A percentile compares a stretch with the other conserved stretches of the same genome.
Evolutionary conservation across 2,113 vertebrate species (phyloP).

Genomic region (Cololabis saira): DNA sequence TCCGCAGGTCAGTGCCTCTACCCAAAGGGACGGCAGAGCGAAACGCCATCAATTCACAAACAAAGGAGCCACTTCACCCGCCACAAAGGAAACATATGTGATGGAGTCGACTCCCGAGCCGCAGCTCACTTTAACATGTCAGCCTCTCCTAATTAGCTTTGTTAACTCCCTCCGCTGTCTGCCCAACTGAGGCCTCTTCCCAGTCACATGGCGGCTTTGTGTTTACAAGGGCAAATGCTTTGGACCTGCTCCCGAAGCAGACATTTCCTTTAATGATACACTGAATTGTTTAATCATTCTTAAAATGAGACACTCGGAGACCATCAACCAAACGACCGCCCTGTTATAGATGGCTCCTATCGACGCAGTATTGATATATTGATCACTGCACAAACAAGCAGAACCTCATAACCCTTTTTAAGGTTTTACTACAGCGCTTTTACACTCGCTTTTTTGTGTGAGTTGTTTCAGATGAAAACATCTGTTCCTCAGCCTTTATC

Average conservation of each 20-base stretch:
- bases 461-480: slow-evolving; percentile 60
- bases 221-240: slow-evolving; percentile 72
- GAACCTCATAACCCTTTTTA: slow-evolving; percentile 41
- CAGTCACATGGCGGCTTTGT: slow-evolving; percentile 74
- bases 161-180: slow-evolving; percentile 84
- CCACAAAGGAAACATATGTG: slow-evolving; percentile 85
- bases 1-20: slow-evolving; percentile 83
- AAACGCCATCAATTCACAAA: slow-evolving; percentile 87
- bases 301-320: slow-evolving; percentile 46
- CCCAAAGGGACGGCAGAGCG: slow-evolving; percentile 82
- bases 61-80: slow-evolving; percentile 84
- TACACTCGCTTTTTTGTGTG: slow-evolving; percentile 18
- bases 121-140: slow-evolving; percentile 85
- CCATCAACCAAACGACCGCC: slow-evolving; percentile 22
- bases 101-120: slow-evolving; percentile 76
- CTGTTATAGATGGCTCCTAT: slow-evolving; percentile 51
- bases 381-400: slow-evolving; percentile 50
- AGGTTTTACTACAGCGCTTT: slow-evolving; percentile 42
- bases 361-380: slow-evolving; percentile 66
- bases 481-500: slow-evolving; percentile 73
- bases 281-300: slow-evolving; percentile 47
- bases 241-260: slow-evolving; percentile 57
- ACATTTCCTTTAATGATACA: slow-evolving; percentile 37
- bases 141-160: slow-evolving; percentile 84
- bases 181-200: slow-evolving; percentile 74